Evolutionary conservation across 2,888 invertebrate species (phyloP).

Genomic region (Aethes cnicana): DNA sequence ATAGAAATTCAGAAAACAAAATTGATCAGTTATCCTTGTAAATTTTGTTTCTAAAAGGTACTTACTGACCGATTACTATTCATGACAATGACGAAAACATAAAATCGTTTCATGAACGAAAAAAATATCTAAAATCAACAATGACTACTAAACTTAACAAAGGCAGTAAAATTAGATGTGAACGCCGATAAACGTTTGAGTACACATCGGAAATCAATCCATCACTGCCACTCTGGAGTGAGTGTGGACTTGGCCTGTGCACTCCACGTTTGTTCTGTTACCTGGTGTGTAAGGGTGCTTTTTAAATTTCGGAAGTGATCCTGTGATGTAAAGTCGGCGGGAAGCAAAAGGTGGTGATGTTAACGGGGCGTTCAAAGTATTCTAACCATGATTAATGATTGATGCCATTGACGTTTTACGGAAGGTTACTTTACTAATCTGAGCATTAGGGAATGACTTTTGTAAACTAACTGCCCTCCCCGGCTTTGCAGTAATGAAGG

Average conservation of each 20-base stretch:
- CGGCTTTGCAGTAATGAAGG: no score
- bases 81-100: no score
- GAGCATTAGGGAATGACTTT: not conserved
- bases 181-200: not conserved
- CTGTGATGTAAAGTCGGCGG: not conserved
- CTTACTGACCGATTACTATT: no score
- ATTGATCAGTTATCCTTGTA: no score
- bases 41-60: no score
- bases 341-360: slow-evolving; percentile 12
- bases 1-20: no score
- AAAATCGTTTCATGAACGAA: no score
- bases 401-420: slow-evolving; percentile 12
- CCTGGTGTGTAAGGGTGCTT: not conserved
- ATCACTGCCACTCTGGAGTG: slow-evolving; percentile 7
- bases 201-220: slow-evolving; percentile 22
- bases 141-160: no score
- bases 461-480: no score
- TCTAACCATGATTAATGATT: slow-evolving; percentile 26
- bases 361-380: slow-evolving; percentile 14
- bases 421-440: slow-evolving; percentile 14
- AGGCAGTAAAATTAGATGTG: no score
- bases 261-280: not conserved
- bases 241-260: not conserved
- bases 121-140: no score
- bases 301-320: not conserved